phyloP scores from a whole-genome alignment of 2,888 invertebrate species.

The Orchesella flavescens region DNA sequence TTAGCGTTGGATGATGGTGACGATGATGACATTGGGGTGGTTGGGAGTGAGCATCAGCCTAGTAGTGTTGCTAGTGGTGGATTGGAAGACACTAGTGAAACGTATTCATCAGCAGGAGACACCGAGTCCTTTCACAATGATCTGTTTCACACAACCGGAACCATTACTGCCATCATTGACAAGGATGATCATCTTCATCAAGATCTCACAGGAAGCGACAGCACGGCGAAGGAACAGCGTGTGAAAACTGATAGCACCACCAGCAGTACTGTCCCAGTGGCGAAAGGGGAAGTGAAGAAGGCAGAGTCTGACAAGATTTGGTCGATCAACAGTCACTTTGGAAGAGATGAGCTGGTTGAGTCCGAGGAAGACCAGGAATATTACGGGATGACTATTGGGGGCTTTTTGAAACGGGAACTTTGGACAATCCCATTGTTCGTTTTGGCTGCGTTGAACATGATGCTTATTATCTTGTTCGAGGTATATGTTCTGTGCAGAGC shows the following conservation, averaged over 20 bases:
- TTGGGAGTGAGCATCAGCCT: not conserved
- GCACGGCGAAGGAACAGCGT: conserved; percentile 18
- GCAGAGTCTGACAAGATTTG: conserved; percentile 58
- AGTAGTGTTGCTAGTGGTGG: not conserved
- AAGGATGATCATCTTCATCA: conserved; percentile 7
- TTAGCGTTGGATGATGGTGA: conserved; percentile 44
- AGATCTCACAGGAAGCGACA: conserved; percentile 45
- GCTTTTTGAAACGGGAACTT: conserved; percentile 78
- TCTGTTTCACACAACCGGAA: conserved; percentile 51
- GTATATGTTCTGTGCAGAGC: conserved; percentile 87
- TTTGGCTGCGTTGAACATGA: conserved; percentile 87
- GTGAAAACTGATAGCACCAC: conserved; percentile 13
- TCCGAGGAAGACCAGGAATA: conserved; percentile 61
- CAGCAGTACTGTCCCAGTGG: not conserved
- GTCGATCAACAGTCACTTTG: conserved; percentile 55
- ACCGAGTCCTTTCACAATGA: conserved; percentile 50
- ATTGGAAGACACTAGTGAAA: conserved; percentile 9
- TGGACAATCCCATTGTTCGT: conserved; percentile 94
- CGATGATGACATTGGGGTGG: conserved; percentile 16
- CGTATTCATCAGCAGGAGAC: not conserved
- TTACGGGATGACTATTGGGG: conserved; percentile 66
- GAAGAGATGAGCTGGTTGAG: conserved; percentile 44
- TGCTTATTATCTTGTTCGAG: conserved; percentile 90
- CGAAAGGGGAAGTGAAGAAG: conserved; percentile 34
- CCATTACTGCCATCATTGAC: conserved; percentile 46